Evolutionary conservation across 2,797 vertebrate genomes (phyloP).

Genomic region (Spea hammondii): DNA sequence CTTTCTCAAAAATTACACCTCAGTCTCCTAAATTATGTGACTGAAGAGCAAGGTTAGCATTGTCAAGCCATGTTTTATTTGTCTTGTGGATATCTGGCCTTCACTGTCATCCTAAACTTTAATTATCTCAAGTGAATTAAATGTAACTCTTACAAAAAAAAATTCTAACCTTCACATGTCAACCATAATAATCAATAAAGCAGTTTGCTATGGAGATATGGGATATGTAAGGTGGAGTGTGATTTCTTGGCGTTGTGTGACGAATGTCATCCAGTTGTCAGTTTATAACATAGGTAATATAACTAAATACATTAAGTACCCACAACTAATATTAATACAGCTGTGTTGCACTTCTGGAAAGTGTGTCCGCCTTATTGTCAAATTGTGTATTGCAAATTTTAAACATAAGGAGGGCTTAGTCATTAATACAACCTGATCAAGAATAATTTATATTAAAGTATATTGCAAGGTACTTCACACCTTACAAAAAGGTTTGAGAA

Average conservation of each 20-base stretch:
- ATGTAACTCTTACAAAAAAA: slow-evolving; percentile 22
- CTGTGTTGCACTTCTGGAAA: no score
- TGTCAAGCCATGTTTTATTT: slow-evolving; percentile 47
- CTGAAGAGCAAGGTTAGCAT: slow-evolving; percentile 39
- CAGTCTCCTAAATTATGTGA: slow-evolving; percentile 33
- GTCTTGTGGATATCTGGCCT: slow-evolving; percentile 40
- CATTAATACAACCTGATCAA: no score
- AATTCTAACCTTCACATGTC: slow-evolving; percentile 40
- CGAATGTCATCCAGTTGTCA: neutral
- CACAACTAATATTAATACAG: no score
- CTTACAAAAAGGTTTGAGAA: no score
- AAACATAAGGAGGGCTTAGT: no score
- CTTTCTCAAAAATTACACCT: neutral
- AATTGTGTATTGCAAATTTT: no score
- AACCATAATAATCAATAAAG: slow-evolving; percentile 43
- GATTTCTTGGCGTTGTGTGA: neutral
- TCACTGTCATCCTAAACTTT: slow-evolving; percentile 45
- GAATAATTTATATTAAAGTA: no score
- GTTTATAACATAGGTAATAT: no score
- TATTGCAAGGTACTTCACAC: no score
- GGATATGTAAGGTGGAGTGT: neutral
- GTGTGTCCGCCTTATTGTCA: no score
- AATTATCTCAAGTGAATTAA: slow-evolving; percentile 45
- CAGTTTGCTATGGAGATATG: neutral
- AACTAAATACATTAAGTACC: no score